Evolutionary conservation across 2,113 vertebrate species (phyloP).

Genomic region (Electrona antarctica): DNA sequence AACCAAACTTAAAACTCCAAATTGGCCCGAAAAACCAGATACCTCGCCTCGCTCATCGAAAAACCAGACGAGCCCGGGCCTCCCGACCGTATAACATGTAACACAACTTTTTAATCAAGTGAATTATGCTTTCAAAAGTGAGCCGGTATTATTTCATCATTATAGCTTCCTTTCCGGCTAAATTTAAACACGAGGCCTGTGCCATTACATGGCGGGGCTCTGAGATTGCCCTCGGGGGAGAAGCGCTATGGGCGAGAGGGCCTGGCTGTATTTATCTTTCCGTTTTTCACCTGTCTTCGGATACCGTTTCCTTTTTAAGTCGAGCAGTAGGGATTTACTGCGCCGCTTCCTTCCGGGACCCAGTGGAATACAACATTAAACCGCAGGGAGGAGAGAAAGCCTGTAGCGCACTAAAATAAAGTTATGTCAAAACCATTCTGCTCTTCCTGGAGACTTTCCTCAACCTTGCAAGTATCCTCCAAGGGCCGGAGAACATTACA

Average conservation of each 20-base stretch:
- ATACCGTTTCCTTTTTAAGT: conserved; percentile 90
- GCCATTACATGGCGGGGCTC: conserved; percentile 58
- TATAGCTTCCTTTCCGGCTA: conserved; percentile 67
- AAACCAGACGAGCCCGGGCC: conserved; percentile 40
- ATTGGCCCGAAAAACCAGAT: conserved; percentile 48
- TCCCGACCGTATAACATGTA: conserved; percentile 5
- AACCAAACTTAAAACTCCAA: conserved; percentile 40
- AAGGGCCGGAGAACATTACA: conserved; percentile 91
- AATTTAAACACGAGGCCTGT: conserved; percentile 69
- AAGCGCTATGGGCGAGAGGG: conserved; percentile 42
- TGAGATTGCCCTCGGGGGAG: conserved; percentile 59
- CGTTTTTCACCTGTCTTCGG: conserved; percentile 93
- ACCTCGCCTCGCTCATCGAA: conserved; percentile 38
- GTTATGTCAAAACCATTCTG: conserved; percentile 98
- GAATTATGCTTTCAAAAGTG: conserved; percentile 53
- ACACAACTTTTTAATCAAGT: conserved; percentile 57
- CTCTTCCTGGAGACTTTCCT: conserved; percentile 91
- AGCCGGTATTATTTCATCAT: conserved; percentile 60
- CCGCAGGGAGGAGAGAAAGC: conserved; percentile 88
- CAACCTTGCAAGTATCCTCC: conserved; percentile 86
- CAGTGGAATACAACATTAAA: conserved; percentile 90
- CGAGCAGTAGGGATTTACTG: conserved; percentile 89
- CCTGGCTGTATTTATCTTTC: conserved; percentile 79
- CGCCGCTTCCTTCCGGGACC: conserved; percentile 89
- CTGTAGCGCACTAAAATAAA: conserved; percentile 90